These are phyloP conservation scores for Pomatorhinus ruficollis DNA, from an alignment of 2,113 vertebrate species.

Conservation along the genomic window DNA sequence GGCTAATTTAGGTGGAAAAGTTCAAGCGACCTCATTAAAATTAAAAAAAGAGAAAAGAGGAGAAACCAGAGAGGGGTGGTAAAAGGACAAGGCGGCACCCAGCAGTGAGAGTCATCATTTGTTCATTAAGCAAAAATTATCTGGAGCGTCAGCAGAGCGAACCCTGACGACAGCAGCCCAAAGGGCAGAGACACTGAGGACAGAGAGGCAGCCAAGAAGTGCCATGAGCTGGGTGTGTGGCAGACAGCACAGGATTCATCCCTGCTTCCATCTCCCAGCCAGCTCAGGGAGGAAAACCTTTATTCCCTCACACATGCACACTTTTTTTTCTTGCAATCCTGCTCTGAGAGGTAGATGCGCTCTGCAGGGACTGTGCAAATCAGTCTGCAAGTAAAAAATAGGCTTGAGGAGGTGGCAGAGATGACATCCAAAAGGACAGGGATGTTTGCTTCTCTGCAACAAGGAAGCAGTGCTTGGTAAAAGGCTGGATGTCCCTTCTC, in stretches of 20 bases:
- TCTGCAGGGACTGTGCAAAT: not conserved
- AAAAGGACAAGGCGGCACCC: not conserved
- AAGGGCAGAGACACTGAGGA: not conserved
- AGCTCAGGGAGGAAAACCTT: not conserved
- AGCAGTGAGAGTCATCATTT: not conserved
- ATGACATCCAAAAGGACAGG: not conserved
- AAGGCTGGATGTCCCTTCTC: not conserved
- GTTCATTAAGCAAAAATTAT: not conserved
- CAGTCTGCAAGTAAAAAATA: not conserved
- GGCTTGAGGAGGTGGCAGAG: not conserved
- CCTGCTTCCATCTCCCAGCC: not conserved
- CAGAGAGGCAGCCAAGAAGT: fast-evolving
- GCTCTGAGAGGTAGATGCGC: not conserved
- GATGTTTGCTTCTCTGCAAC: not conserved
- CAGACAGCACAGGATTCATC: not conserved
- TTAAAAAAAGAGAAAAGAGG: not conserved
- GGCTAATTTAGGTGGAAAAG: constrained; percentile 10
- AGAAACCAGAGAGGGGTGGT: not conserved
- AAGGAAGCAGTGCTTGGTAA: not conserved
- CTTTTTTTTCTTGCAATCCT: not conserved
- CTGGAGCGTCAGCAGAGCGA: fast-evolving
- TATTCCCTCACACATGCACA: fast-evolving
- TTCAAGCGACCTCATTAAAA: constrained; percentile 27
- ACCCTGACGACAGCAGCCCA: not conserved
- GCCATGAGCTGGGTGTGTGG: fast-evolving